Percentiles rank a stretch among this genome's conserved stretches.
Conservation (phyloP, 2,888 invertebrate species). For the Clostera curtula region DNA sequence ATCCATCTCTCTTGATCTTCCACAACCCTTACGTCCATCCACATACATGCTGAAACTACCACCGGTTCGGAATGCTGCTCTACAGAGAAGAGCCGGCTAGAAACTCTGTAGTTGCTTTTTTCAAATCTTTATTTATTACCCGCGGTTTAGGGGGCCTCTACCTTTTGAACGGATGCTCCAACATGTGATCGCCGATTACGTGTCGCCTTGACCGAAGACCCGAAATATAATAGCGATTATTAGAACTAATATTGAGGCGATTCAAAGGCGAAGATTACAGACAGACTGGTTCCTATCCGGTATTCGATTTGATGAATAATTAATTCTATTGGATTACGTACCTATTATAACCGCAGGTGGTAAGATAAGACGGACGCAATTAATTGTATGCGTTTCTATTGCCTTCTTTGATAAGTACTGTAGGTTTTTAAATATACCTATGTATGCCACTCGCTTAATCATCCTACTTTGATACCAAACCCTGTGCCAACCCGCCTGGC, state of each 20-base stretch:
- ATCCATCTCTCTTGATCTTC: too few relatives aligned
- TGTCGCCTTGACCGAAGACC: slow-evolving; percentile 33
- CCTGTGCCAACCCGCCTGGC: too few relatives aligned
- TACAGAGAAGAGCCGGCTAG: too few relatives aligned
- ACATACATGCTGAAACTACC: too few relatives aligned
- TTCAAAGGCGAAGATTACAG: slow-evolving; percentile 26
- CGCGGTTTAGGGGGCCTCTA: too few relatives aligned
- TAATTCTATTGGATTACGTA: slow-evolving; percentile 36
- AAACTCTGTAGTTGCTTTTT: too few relatives aligned
- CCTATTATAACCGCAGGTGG: slow-evolving; percentile 38
- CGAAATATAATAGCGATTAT: slow-evolving; percentile 30
- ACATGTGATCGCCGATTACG: slow-evolving; percentile 11
- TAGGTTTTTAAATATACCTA: too few relatives aligned
- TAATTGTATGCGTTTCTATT: slow-evolving; percentile 16
- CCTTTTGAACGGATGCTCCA: slow-evolving; percentile 11
- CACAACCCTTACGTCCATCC: too few relatives aligned
- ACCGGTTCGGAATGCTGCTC: too few relatives aligned
- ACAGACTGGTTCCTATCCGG: slow-evolving; percentile 43
- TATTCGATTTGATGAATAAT: slow-evolving; percentile 38
- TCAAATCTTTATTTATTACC: too few relatives aligned
- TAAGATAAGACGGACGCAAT: slow-evolving; percentile 23
- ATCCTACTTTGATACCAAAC: too few relatives aligned
- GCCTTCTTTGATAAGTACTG: slow-evolving; percentile 8
- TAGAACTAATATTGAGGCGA: slow-evolving; percentile 24
- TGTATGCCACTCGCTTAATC: slow-evolving; percentile 17